Conservation (phyloP, 2,888 invertebrate genomes). For the Myopa tessellatipennis region DNA sequence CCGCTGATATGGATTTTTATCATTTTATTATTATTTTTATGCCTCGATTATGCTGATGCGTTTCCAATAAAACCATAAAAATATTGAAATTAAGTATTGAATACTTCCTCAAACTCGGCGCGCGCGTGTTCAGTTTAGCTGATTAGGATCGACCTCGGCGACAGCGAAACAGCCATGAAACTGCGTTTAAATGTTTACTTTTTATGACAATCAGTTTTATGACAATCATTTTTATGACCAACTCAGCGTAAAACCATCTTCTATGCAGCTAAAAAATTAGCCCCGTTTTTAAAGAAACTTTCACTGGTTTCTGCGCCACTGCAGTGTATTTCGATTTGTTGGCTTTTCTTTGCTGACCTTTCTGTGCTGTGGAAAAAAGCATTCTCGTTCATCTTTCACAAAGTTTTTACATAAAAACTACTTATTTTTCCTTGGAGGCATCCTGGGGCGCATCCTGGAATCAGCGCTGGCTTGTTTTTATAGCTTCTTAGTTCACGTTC, state of each 20-base stretch:
- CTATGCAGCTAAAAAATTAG: background rate
- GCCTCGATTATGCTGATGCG: conserved; percentile 42
- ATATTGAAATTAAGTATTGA: background rate
- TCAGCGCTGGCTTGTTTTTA: conserved; percentile 14
- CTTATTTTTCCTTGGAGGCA: conserved; percentile 12
- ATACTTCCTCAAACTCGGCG: background rate
- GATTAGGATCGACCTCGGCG: background rate
- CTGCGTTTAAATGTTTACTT: background rate
- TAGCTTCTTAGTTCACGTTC: conserved; percentile 11
- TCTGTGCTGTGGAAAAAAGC: background rate
- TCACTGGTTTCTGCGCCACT: background rate
- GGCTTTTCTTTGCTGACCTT: background rate
- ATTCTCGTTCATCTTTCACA: conserved; percentile 7
- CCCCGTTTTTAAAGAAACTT: background rate
- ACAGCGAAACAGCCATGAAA: background rate
- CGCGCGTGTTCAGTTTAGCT: conserved; percentile 10
- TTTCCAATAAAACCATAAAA: conserved; percentile 41
- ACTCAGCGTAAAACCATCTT: background rate
- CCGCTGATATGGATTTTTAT: conserved; percentile 1
- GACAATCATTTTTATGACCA: background rate
- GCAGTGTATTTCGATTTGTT: background rate
- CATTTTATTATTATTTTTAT: conserved; percentile 20
- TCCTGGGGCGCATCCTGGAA: background rate
- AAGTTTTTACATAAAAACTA: conserved; percentile 32
- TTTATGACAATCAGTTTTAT: too few relatives aligned